phyloP scores from a whole-genome alignment of 1,140 invertebrate genomes.

The Ips nitidus region DNA sequence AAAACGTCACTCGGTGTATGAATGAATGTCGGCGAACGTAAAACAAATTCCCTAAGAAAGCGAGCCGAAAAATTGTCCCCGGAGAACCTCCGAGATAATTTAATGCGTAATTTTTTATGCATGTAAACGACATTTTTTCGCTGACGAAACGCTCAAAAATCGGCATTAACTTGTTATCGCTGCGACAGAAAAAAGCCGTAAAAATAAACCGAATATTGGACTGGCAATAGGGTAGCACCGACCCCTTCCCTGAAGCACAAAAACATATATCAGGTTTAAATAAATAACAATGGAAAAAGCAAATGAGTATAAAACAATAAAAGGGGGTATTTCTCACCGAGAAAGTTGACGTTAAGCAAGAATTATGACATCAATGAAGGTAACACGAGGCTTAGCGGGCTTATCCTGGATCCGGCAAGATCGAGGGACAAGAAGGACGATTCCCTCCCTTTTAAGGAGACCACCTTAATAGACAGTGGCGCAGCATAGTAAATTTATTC shows the following conservation, averaged over 20 bases:
- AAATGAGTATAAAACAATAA: constrained; percentile 30
- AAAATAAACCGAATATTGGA: no score
- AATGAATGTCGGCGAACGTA: constrained; percentile 28
- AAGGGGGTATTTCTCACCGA: constrained; percentile 16
- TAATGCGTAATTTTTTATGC: constrained; percentile 36
- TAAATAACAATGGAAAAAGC: constrained; percentile 5
- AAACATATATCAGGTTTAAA: not conserved
- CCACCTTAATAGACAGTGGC: constrained; percentile 2
- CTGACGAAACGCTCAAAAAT: not conserved
- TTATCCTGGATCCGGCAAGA: constrained; percentile 27
- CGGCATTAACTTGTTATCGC: constrained; percentile 3
- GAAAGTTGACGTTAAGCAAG: constrained; percentile 33
- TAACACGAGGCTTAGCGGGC: constrained; percentile 24
- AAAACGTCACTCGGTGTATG: constrained; percentile 30
- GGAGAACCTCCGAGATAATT: constrained; percentile 24
- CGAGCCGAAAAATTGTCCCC: constrained; percentile 28
- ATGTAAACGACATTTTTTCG: constrained; percentile 27
- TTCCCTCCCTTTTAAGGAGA: not conserved
- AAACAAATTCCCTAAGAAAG: constrained; percentile 34
- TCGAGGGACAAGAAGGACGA: constrained; percentile 17
- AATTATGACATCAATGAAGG: constrained; percentile 35
- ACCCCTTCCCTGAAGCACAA: no score
- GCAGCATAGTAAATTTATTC: not conserved
- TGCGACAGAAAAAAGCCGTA: no score
- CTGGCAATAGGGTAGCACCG: no score